Evolutionary conservation across 1,140 invertebrate genomes (phyloP).

Genomic region (Neodiprion pinetum): DNA sequence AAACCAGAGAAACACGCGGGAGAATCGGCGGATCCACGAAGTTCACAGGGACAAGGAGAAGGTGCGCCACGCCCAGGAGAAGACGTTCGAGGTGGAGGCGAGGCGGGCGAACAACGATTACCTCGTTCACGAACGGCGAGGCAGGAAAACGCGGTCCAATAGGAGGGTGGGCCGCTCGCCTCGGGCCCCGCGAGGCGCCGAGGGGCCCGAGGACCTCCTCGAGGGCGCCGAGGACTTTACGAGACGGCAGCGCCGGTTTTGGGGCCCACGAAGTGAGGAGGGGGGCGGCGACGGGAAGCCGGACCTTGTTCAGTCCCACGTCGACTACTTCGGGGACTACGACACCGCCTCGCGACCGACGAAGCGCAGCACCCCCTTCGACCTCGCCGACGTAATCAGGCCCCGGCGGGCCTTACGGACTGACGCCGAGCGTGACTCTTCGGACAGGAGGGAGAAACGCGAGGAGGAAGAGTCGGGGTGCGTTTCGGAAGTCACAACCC

Average conservation of each 20-base stretch:
- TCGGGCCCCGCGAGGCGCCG: background rate
- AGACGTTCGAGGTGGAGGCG: conserved; percentile 50
- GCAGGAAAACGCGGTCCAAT: conserved; percentile 42
- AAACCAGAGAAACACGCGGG: conserved; percentile 59
- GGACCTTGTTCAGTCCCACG: conserved; percentile 43
- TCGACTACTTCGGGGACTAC: conserved; percentile 54
- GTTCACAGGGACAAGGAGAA: conserved; percentile 42
- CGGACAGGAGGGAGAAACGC: conserved; percentile 54
- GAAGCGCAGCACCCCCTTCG: conserved; percentile 19
- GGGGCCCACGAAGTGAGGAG: conserved; percentile 33
- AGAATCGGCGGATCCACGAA: conserved; percentile 50
- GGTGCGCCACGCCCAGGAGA: conserved; percentile 52
- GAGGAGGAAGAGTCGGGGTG: conserved; percentile 52
- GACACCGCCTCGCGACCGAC: conserved; percentile 37
- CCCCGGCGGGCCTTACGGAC: conserved; percentile 34
- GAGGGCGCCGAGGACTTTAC: conserved; percentile 16
- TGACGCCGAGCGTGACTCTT: conserved; percentile 48
- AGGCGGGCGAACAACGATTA: conserved; percentile 56
- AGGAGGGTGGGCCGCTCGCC: background rate
- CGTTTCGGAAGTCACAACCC: conserved; percentile 63
- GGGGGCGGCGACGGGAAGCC: conserved; percentile 35
- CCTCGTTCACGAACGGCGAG: conserved; percentile 44
- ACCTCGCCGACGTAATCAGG: conserved; percentile 40
- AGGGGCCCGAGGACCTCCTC: conserved; percentile 3
- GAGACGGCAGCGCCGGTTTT: conserved; percentile 30